phyloP scores from a whole-genome alignment of 2,797 vertebrate species.

The Urosaurus nigricauda region DNA sequence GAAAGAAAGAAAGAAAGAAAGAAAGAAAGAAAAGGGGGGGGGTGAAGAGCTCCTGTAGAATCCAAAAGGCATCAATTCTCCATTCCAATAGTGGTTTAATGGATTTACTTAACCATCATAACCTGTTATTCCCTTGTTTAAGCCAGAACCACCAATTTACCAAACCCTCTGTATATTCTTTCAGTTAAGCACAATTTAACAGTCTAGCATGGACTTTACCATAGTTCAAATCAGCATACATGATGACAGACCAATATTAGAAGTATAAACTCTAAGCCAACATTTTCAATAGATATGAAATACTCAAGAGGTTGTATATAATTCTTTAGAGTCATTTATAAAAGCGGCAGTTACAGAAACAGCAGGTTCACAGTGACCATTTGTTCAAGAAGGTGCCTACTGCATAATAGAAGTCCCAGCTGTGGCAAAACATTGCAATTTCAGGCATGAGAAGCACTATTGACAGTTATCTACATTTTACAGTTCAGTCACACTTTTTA shows the following conservation, averaged over 20 bases:
- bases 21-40: too few relatives aligned
- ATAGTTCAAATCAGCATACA: neutral
- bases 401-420: slow-evolving; percentile 52
- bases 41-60: slow-evolving; percentile 64
- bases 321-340: slow-evolving; percentile 39
- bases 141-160: slow-evolving; percentile 24
- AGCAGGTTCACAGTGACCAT: slow-evolving; percentile 43
- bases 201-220: neutral
- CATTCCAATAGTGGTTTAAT: slow-evolving; percentile 28
- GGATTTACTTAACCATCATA: slow-evolving; percentile 4
- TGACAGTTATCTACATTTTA: slow-evolving; percentile 71
- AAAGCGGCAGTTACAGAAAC: slow-evolving; percentile 41
- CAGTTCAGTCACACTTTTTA: slow-evolving; percentile 75
- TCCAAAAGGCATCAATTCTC: slow-evolving; percentile 47
- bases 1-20: slow-evolving; percentile 55
- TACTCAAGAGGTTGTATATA: slow-evolving; percentile 43
- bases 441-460: slow-evolving; percentile 71
- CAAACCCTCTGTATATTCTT: slow-evolving; percentile 36
- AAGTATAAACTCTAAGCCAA: neutral
- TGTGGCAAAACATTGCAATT: slow-evolving; percentile 61
- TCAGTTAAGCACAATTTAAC: slow-evolving; percentile 40
- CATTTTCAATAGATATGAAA: slow-evolving; percentile 26
- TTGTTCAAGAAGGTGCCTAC: slow-evolving; percentile 39
- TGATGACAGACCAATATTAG: slow-evolving; percentile 25
- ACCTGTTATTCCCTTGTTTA: slow-evolving; percentile 30